Conservation (phyloP, 2,113 vertebrate genomes). For the Labeo catla region DNA sequence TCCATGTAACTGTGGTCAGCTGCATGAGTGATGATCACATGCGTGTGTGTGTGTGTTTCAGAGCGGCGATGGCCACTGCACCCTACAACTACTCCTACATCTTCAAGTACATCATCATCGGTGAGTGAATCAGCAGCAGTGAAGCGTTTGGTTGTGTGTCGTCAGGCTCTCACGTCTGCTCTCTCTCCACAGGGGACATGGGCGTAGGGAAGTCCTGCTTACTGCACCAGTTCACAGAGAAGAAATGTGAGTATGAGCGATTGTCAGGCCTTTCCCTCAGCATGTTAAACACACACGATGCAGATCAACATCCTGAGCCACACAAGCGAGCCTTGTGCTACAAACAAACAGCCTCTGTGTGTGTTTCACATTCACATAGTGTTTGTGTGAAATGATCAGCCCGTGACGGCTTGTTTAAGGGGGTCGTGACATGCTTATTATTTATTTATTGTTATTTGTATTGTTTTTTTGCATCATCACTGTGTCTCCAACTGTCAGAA, state of each 20-base stretch:
- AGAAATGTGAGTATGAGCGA: slow-evolving; percentile 78
- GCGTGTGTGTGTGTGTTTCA: slow-evolving; percentile 69
- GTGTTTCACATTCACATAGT: not conserved
- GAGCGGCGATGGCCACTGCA: slow-evolving; percentile 99
- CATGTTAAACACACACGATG: not conserved
- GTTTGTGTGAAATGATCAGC: not conserved
- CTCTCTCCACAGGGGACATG: slow-evolving; percentile 74
- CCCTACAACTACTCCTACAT: slow-evolving; percentile 99
- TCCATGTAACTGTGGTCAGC: too few species aligned
- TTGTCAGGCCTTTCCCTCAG: not conserved
- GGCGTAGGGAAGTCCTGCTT: slow-evolving; percentile 82
- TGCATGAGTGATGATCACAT: too few species aligned
- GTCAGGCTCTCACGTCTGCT: not conserved
- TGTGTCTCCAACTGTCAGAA: too few species aligned
- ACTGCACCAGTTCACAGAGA: slow-evolving; percentile 84
- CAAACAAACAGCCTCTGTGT: not conserved
- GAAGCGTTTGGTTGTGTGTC: not conserved
- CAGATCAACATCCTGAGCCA: not conserved
- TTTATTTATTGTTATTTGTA: too few species aligned
- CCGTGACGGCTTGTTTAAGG: too few species aligned
- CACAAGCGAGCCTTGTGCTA: not conserved
- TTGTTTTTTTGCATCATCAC: too few species aligned
- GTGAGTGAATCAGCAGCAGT: slow-evolving; percentile 78
- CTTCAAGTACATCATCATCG: slow-evolving; percentile 99
- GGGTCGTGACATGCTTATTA: too few species aligned